Conservation (phyloP, 2,888 invertebrate species). For the Strigamia crassipes region DNA sequence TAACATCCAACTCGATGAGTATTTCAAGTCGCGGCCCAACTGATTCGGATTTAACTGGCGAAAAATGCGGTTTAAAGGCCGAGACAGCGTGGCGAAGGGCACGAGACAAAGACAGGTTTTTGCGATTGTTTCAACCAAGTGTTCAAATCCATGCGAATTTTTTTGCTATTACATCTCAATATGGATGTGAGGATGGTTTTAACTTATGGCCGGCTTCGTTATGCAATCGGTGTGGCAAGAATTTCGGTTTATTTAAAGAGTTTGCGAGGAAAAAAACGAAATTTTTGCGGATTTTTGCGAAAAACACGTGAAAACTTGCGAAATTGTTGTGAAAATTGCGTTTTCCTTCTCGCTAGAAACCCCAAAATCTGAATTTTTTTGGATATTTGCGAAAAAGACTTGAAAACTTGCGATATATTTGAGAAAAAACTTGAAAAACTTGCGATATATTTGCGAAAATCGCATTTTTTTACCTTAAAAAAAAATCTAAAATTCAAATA, state of each 20-base stretch:
- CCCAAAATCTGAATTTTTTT: no score
- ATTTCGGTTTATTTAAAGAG: background rate
- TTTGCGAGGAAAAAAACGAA: background rate
- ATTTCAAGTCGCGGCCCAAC: no score
- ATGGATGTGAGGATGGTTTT: background rate
- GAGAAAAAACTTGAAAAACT: no score
- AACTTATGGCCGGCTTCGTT: background rate
- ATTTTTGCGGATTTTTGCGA: background rate
- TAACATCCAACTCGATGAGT: no score
- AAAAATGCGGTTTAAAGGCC: background rate
- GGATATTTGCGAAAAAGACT: no score
- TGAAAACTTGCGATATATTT: no score
- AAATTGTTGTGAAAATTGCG: no score
- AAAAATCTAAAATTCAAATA: background rate
- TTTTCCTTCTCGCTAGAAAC: no score
- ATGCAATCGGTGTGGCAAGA: background rate
- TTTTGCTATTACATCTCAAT: background rate
- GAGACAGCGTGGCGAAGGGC: background rate
- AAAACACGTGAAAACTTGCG: no score
- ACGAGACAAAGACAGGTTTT: background rate
- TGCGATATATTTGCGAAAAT: no score
- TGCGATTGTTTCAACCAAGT: background rate
- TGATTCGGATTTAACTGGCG: no score
- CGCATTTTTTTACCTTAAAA: no score
- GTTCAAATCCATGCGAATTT: background rate